These are phyloP conservation scores for Athripsodes cinereus DNA, from an alignment of 2,888 invertebrate genomes.

Conservation along the genomic window DNA sequence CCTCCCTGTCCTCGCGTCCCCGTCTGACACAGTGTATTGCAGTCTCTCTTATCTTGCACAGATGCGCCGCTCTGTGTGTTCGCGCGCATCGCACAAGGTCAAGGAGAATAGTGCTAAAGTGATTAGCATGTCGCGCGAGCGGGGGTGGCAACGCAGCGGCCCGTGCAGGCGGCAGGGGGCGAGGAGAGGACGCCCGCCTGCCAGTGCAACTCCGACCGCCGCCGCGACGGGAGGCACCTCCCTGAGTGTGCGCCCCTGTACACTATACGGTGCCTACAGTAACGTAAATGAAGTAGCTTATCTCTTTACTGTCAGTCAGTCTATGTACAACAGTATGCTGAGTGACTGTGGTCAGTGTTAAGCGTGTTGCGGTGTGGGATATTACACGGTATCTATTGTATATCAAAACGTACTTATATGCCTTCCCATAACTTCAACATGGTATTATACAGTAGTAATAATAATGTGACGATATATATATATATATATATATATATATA, in stretches of 20 bases:
- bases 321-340: not conserved
- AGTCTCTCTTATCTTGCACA: conserved; percentile 1
- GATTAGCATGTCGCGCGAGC: not conserved
- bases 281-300: too few relatives aligned
- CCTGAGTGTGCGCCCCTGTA: conserved; percentile 1
- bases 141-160: not conserved
- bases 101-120: conserved; percentile 10
- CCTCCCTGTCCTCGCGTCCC: not conserved
- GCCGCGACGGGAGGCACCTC: conserved; percentile 2
- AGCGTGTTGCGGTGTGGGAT: not conserved
- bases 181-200: not conserved
- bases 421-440: not conserved
- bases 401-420: not conserved
- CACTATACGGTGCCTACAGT: too few relatives aligned
- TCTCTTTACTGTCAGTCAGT: too few relatives aligned
- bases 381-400: not conserved
- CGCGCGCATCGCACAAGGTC: conserved; percentile 14
- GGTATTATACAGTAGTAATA: too few relatives aligned
- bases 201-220: not conserved
- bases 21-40: not conserved
- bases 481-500: too few relatives aligned
- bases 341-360: conserved; percentile 15
- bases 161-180: not conserved
- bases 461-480: too few relatives aligned
- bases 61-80: conserved; percentile 9